Evolutionary conservation across 30 jellyfish, hydroid and myxozoan genomes (phyloP).

Genomic region (Mastigias papua): DNA sequence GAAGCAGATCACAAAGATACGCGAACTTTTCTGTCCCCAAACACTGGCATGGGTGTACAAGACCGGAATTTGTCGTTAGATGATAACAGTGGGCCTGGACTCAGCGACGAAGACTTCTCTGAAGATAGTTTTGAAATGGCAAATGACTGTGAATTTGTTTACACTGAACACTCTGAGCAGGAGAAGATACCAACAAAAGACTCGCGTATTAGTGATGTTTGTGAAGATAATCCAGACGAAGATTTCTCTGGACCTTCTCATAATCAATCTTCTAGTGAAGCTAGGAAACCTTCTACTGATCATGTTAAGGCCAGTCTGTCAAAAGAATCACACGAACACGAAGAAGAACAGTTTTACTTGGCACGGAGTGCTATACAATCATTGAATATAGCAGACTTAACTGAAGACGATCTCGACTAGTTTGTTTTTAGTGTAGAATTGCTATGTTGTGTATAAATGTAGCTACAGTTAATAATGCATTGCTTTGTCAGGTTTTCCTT

Average conservation of each 20-base stretch:
- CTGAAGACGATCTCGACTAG: constrained; percentile 55
- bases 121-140: constrained; percentile 29
- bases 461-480: too few species aligned
- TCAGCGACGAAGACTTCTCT: neutral
- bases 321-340: neutral
- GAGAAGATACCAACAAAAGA: too few species aligned
- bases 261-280: too few species aligned
- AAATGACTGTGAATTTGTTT: constrained; percentile 2
- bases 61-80: neutral
- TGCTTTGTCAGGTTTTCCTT: too few species aligned
- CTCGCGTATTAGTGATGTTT: too few species aligned
- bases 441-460: neutral
- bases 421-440: neutral
- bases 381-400: constrained; percentile 31
- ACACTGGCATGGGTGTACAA: neutral
- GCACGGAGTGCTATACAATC: neutral
- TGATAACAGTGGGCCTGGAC: neutral
- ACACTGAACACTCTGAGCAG: neutral
- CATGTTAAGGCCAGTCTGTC: neutral
- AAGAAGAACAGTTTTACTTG: constrained; percentile 11
- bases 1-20: neutral
- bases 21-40: neutral
- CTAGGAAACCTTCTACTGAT: neutral
- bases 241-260: too few species aligned
- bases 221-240: too few species aligned